phyloP scores from a whole-genome alignment of 2,888 invertebrate species.

The Brachyptera putata region DNA sequence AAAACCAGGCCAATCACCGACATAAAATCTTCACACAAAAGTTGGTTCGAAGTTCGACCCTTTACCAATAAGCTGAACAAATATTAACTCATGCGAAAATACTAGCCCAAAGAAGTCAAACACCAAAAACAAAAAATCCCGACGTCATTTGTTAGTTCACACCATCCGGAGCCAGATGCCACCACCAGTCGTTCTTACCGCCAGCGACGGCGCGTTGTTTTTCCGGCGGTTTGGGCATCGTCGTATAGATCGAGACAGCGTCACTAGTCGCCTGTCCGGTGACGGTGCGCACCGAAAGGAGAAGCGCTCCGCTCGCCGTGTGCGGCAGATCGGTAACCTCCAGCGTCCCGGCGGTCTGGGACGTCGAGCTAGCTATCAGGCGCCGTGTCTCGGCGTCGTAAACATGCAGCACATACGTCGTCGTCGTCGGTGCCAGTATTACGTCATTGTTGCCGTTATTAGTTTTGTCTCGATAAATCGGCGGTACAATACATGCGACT shows the following conservation, averaged over 20 bases:
- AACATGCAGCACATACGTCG: constrained; percentile 51
- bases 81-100: too few relatives aligned
- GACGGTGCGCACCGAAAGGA: constrained; percentile 50
- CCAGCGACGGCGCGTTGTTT: constrained; percentile 16
- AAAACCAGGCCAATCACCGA: too few relatives aligned
- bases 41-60: too few relatives aligned
- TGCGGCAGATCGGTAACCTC: constrained; percentile 47
- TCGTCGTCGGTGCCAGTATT: constrained; percentile 40
- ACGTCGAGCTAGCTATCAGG: constrained; percentile 50
- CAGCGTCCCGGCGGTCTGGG: constrained; percentile 47
- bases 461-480: background rate
- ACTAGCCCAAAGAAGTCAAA: too few relatives aligned
- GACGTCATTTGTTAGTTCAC: too few relatives aligned
- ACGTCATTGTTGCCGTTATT: background rate
- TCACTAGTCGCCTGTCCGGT: constrained; percentile 51
- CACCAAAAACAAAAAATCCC: too few relatives aligned
- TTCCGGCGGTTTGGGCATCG: constrained; percentile 23
- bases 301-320: constrained; percentile 43
- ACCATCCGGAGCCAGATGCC: too few relatives aligned
- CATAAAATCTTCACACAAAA: too few relatives aligned
- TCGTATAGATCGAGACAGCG: constrained; percentile 39
- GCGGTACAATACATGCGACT: constrained; percentile 44
- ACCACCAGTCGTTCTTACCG: background rate
- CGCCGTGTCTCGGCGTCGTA: constrained; percentile 51
- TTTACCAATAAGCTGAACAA: too few relatives aligned